Evolutionary conservation across 1,140 invertebrate genomes (phyloP), one percentile per base, ranked within the genome.

Genomic region (Drosophila burlai): DNA sequence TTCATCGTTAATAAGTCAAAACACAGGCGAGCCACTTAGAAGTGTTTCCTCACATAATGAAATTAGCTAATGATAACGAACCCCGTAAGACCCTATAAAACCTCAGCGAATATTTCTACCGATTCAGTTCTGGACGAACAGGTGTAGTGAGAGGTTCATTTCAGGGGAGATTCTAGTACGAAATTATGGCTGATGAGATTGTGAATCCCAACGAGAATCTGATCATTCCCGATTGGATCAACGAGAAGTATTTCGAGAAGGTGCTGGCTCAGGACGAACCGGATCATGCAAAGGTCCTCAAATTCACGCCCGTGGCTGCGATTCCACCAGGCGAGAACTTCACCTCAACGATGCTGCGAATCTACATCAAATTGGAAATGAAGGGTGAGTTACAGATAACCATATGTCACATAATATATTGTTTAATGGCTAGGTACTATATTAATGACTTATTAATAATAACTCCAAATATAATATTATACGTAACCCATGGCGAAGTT

Each of bases 151-250:
- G 10, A 40, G 49, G 64, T 61, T 55, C 26, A 40, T 4, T 24
- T 40, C 15, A 5, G 5, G 26, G 8, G 38, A 16, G 9, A 18
- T 15, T 36, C 0, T 16, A 24, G 0, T 36, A 40, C 10, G 2
- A 16, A 26, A 49, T 18, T 38, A 77, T 77, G 75, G 8, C 43
- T 13, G 74, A 69, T 13, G 64, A 77, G 24, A 92, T 92, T 36
- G 65, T 64, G 1, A 92, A 92, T 57, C 91, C 90, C 36, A 92
- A 92, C 34, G 73, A 91, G 52, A 38, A 91, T 54, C 57, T 92
- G 7, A 42, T 62, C n/a, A 92, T 91, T 36, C 93, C 93, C 38
- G 50, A 91, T 38, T 94, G 94, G 94, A 75, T 94, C 54, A 93
- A 93, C 67, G 71, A 75, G 38, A 84, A 93, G 40, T 94, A 94